Evolutionary conservation across 2,113 vertebrate genomes (phyloP).

Genomic region (Erpornis zantholeuca): DNA sequence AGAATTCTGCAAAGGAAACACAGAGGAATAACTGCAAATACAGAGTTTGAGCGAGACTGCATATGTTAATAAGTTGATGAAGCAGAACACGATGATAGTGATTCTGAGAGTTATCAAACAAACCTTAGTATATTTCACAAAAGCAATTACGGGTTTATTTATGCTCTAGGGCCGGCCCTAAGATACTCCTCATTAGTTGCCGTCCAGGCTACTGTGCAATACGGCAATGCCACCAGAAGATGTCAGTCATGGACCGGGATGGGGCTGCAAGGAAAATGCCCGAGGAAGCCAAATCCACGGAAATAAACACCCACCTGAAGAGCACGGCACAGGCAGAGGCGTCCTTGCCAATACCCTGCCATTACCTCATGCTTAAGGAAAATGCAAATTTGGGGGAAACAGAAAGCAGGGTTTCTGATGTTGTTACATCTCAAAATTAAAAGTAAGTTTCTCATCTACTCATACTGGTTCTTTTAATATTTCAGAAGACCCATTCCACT

Average conservation of each 20-base stretch:
- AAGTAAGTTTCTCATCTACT: background rate
- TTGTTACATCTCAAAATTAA: background rate
- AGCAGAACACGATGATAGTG: background rate
- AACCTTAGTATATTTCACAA: background rate
- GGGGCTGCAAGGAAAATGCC: background rate
- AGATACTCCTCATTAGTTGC: background rate
- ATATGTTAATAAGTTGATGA: background rate
- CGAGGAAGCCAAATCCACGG: background rate
- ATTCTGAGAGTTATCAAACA: background rate
- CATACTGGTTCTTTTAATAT: background rate
- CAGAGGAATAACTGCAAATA: background rate
- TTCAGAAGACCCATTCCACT: background rate
- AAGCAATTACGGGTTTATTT: rapidly evolving
- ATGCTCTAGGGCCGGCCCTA: background rate
- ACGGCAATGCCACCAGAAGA: conserved; percentile 55
- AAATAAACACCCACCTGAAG: background rate
- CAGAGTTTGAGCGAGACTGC: background rate
- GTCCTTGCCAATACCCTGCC: background rate
- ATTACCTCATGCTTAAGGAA: background rate
- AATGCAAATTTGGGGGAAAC: background rate
- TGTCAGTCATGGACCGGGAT: conserved; percentile 59
- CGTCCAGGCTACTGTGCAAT: background rate
- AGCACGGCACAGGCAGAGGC: too few species aligned
- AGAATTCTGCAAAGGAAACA: background rate
- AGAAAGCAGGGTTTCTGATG: background rate